These are phyloP conservation scores for Glossosoma conforme DNA, from an alignment of 1,140 invertebrate species.

Conservation along the genomic window DNA sequence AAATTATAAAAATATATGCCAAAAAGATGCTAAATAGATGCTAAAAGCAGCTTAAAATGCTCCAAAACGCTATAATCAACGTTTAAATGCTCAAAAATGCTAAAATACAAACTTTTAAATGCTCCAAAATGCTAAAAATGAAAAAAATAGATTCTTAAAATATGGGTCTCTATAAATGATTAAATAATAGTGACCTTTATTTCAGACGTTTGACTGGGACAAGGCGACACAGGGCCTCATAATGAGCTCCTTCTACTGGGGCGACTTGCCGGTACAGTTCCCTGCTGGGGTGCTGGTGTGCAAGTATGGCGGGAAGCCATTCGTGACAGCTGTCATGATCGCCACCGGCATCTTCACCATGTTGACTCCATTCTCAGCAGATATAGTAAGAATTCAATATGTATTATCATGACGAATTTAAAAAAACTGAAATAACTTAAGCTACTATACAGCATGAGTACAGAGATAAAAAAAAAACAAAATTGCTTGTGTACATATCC, in stretches of 20 bases:
- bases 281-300: constrained; percentile 4
- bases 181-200: constrained; percentile 3
- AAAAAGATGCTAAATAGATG: background rate
- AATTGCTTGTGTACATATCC: background rate
- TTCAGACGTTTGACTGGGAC: constrained; percentile 15
- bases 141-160: background rate
- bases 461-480: background rate
- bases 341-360: background rate
- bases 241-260: constrained; percentile 6
- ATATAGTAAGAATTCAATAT: constrained; percentile 3
- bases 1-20: constrained; percentile 1
- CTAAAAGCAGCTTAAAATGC: background rate
- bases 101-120: background rate
- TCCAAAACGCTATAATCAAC: background rate
- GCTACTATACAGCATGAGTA: background rate
- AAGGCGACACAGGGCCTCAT: constrained; percentile 6
- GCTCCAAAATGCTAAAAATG: background rate
- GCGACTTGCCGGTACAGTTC: constrained; percentile 2
- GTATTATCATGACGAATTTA: too few species aligned
- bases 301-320: constrained; percentile 9
- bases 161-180: background rate
- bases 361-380: background rate
- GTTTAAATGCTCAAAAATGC: background rate
- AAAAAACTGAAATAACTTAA: too few species aligned
- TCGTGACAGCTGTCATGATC: background rate